Evolutionary conservation across 2,888 invertebrate species (phyloP), one percentile per base, ranked within the genome.

Genomic region (Noctua janthina): DNA sequence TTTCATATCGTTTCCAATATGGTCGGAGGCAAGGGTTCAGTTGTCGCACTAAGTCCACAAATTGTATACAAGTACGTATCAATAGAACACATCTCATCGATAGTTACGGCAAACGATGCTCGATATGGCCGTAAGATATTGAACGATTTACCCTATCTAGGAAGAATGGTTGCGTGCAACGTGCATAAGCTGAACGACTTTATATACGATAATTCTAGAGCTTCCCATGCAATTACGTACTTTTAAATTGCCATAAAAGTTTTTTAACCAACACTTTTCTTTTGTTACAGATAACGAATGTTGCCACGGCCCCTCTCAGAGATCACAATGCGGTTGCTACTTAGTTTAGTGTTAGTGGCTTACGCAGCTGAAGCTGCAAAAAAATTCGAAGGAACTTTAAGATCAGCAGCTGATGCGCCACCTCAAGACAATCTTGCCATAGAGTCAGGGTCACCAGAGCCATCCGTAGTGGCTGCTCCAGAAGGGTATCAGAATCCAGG

Each of bases 201-300:
- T 92, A 90, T 90, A 86, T 90, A 89, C 90, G 87, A 91, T 90
- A 91, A 91, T 92, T 92, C 91, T 91, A 88, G 88, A 91, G 89
- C 90, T 94, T 94, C 94, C 91, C 94, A 94, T 91, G 93, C 93
- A 93, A 93, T 92, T 92, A 92, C 86, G 90, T 90, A 89, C 85
- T 90, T 90, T 91, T 92, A 91, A 91, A 92, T 91, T 92, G 90
- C 91, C 84, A 91, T 93, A 92, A 92, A 92, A 86, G 84, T 91
- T 92, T 93, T 93, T 94, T 91, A 92, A 94, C 89, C 91, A 92
- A 91, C 91, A 90, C 91, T 92, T 91, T 92, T 94, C 93, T 92
- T 93, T 96, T 96, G 96, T 96, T 97, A 91, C 96, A 97, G 96
- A 96, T 95, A 95, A 93, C 93, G 87, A 94, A 95, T 95, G 94